These are phyloP conservation scores for Atrichornis clamosus DNA, from an alignment of 2,113 vertebrate species.

Conservation along the genomic window DNA sequence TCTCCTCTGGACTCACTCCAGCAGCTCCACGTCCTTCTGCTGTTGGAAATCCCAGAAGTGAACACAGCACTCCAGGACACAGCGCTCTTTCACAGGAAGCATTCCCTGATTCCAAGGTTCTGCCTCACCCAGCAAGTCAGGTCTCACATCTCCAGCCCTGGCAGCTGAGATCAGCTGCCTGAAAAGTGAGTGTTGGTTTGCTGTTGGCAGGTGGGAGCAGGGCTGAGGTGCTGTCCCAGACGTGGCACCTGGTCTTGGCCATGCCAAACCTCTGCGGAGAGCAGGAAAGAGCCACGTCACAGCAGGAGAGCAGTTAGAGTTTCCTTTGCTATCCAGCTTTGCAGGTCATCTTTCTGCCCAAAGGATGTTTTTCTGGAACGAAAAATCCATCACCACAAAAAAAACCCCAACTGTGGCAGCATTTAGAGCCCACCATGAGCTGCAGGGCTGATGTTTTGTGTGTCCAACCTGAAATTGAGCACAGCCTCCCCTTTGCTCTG, in stretches of 20 bases:
- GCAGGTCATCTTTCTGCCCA: background rate
- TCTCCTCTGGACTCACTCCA: background rate
- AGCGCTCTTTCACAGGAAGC: background rate
- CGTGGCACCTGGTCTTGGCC: fast-evolving
- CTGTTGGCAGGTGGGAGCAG: background rate
- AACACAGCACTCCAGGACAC: background rate
- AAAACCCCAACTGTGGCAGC: fast-evolving
- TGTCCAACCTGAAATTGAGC: background rate
- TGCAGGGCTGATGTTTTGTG: background rate
- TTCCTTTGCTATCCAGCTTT: background rate
- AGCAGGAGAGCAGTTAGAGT: background rate
- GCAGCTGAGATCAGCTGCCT: background rate
- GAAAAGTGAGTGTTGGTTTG: fast-evolving
- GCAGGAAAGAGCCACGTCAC: background rate
- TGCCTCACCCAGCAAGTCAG: background rate
- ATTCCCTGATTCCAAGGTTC: background rate
- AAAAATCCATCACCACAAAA: background rate
- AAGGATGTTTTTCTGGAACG: background rate
- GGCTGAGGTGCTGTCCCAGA: background rate
- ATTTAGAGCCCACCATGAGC: background rate
- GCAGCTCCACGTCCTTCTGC: fast-evolving
- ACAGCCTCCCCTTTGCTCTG: background rate
- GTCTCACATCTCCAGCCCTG: background rate
- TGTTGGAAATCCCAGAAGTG: background rate
- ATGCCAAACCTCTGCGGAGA: background rate